These are phyloP conservation scores for Magallana ariakensis DNA, from an alignment of 1,140 invertebrate species.

Conservation along the genomic window DNA sequence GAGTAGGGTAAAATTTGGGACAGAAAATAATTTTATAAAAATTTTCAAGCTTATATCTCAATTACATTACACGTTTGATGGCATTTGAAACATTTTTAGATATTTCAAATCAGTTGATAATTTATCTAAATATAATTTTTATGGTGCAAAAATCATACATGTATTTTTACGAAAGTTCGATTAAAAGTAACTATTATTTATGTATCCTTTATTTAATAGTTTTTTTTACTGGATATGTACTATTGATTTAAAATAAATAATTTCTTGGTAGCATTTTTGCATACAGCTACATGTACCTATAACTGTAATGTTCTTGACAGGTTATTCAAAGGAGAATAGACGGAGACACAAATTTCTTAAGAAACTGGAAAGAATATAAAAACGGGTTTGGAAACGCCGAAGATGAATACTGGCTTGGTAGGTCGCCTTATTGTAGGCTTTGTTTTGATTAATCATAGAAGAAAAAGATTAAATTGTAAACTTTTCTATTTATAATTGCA, in stretches of 20 bases:
- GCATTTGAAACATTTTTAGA: too few species aligned
- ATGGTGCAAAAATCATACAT: too few species aligned
- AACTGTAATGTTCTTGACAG: background rate
- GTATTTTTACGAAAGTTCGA: background rate
- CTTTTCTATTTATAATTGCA: background rate
- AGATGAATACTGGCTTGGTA: conserved; percentile 22
- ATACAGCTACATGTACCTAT: too few species aligned
- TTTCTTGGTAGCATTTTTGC: too few species aligned
- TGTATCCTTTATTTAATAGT: too few species aligned
- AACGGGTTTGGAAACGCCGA: conserved; percentile 7
- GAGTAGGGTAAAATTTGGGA: background rate
- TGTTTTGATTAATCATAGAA: background rate
- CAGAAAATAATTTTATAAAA: too few species aligned
- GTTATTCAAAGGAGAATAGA: conserved; percentile 16
- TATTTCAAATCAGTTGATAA: too few species aligned
- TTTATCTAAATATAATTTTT: too few species aligned
- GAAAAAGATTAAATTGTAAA: background rate
- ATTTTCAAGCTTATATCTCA: too few species aligned
- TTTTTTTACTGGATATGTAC: background rate
- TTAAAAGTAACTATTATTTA: background rate
- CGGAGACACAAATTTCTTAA: background rate
- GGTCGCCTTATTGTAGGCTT: too few species aligned
- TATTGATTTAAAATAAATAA: too few species aligned
- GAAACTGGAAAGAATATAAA: conserved; percentile 3
- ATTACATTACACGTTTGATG: too few species aligned